Evolutionary conservation across 2,797 vertebrate species (phyloP).

Genomic region (Eurystomus glaucurus): DNA sequence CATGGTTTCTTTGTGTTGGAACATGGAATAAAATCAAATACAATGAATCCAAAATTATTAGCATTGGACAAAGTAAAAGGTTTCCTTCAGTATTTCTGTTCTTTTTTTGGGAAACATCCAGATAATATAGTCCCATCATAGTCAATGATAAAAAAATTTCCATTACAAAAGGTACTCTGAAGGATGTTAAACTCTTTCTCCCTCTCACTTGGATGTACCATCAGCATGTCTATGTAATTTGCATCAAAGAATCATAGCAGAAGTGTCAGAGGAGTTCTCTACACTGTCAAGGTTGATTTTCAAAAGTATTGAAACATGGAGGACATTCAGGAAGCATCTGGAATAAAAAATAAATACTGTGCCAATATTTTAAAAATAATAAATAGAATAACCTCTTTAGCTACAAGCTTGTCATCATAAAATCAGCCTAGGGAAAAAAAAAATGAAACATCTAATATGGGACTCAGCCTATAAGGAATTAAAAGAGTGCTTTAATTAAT

Average conservation of each 20-base stretch:
- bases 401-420: background rate
- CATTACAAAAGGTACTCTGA: background rate
- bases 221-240: slow-evolving; percentile 7
- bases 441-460: background rate
- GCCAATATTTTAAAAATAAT: background rate
- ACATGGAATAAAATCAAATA: background rate
- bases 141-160: background rate
- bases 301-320: background rate
- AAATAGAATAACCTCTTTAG: background rate
- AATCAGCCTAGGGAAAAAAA: background rate
- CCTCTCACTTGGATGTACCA: background rate
- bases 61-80: background rate
- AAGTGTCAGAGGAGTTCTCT: slow-evolving; percentile 31
- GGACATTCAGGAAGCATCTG: background rate
- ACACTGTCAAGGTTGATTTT: slow-evolving; percentile 37
- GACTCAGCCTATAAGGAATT: background rate
- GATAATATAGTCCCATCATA: background rate
- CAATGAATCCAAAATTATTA: background rate
- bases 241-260: background rate
- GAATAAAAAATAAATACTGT: background rate
- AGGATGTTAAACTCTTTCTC: slow-evolving; percentile 1
- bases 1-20: background rate
- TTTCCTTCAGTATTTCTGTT: background rate
- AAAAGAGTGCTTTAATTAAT: background rate
- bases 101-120: background rate